phyloP scores from a whole-genome alignment of 2,797 vertebrate genomes.

The Poecilia gillii region DNA sequence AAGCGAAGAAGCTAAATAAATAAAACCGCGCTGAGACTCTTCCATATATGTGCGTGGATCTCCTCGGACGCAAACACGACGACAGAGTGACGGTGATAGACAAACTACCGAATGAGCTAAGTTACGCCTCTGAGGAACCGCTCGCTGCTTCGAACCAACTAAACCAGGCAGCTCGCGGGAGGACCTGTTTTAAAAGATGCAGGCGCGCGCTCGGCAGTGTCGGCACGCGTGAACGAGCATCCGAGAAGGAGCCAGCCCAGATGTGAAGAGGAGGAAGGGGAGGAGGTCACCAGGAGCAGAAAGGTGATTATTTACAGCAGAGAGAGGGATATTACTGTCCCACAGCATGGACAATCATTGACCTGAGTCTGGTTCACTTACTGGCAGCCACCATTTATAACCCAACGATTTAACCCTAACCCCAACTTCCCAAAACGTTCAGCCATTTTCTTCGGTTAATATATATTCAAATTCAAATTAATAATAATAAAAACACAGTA shows the following conservation, averaged over 20 bases:
- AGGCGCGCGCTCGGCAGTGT: slow-evolving; percentile 34
- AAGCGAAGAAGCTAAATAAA: background rate
- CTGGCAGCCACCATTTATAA: slow-evolving; percentile 6
- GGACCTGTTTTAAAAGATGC: slow-evolving; percentile 59
- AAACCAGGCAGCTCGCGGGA: slow-evolving; percentile 11
- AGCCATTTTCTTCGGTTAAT: too few species aligned
- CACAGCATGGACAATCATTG: slow-evolving; percentile 9
- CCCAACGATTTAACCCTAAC: too few species aligned
- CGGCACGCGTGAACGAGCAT: slow-evolving; percentile 56
- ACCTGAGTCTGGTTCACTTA: slow-evolving; percentile 12
- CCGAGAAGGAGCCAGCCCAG: slow-evolving; percentile 14
- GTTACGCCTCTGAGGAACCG: background rate
- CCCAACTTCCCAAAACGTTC: background rate
- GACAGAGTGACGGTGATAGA: background rate
- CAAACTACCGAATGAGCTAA: background rate
- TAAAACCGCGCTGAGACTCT: background rate
- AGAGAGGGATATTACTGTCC: slow-evolving; percentile 1
- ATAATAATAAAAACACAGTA: too few species aligned
- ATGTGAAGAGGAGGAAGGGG: background rate
- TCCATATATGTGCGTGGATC: background rate
- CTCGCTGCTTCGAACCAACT: slow-evolving; percentile 8
- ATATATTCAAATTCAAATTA: too few species aligned
- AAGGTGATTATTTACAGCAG: slow-evolving; percentile 15
- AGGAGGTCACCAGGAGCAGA: background rate
- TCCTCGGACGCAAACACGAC: background rate